Conservation (phyloP, 2,797 vertebrate genomes). For the Gambelia wislizenii region DNA sequence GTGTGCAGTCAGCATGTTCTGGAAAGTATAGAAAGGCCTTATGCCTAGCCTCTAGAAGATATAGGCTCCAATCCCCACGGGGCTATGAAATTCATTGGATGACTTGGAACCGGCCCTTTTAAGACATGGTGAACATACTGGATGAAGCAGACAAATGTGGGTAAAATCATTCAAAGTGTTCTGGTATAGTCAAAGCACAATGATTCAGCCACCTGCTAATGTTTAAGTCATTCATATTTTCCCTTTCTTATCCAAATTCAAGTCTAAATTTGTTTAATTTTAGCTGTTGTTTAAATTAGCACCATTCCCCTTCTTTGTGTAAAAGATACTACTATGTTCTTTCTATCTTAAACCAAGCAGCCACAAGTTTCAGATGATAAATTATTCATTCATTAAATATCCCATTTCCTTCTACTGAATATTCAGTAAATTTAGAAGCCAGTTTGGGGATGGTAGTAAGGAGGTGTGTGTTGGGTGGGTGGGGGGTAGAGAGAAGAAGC, state of each 20-base stretch:
- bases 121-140: too few relatives aligned
- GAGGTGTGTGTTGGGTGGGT: background rate
- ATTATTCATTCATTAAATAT: slow-evolving; percentile 83
- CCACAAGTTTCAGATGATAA: slow-evolving; percentile 77
- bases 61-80: too few relatives aligned
- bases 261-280: slow-evolving; percentile 71
- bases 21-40: background rate
- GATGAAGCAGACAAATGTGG: background rate
- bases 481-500: slow-evolving; percentile 69
- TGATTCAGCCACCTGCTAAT: slow-evolving; percentile 18
- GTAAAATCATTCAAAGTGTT: slow-evolving; percentile 49
- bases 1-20: background rate
- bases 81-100: too few relatives aligned
- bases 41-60: background rate
- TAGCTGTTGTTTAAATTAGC: slow-evolving; percentile 76
- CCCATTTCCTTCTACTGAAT: slow-evolving; percentile 75
- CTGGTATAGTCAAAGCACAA: slow-evolving; percentile 48
- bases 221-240: slow-evolving; percentile 72
- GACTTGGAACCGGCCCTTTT: too few relatives aligned
- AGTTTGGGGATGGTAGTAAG: background rate
- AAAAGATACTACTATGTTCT: background rate
- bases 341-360: slow-evolving; percentile 48
- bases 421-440: slow-evolving; percentile 77
- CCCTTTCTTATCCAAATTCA: slow-evolving; percentile 66
- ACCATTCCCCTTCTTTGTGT: slow-evolving; percentile 51